These are phyloP conservation scores for Iphiclides podalirius DNA, from an alignment of 2,888 invertebrate species.

Conservation along the genomic window DNA sequence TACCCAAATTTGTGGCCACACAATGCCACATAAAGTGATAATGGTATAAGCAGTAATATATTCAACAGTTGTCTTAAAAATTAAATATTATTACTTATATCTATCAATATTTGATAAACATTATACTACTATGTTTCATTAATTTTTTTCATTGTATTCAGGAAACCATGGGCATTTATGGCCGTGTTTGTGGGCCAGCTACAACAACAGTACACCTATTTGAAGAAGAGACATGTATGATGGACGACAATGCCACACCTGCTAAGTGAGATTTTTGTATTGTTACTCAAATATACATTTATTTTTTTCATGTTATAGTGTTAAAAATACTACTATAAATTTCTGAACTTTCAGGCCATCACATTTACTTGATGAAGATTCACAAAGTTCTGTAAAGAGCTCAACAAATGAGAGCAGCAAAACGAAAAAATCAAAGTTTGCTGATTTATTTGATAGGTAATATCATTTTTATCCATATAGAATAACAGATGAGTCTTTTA, in stretches of 20 bases:
- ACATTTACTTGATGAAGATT: slow-evolving; percentile 85
- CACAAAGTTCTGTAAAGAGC: slow-evolving; percentile 90
- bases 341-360: slow-evolving; percentile 53
- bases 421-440: slow-evolving; percentile 71
- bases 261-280: slow-evolving; percentile 57
- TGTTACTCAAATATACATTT: background rate
- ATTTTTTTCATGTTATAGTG: slow-evolving; percentile 1
- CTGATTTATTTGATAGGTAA: slow-evolving; percentile 73
- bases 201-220: slow-evolving; percentile 81
- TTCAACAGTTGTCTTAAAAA: no score
- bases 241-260: slow-evolving; percentile 82
- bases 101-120: no score
- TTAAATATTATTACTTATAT: no score
- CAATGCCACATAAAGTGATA: no score
- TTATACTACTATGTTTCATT: no score
- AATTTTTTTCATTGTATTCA: slow-evolving; percentile 35
- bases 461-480: background rate
- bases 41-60: no score
- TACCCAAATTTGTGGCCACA: no score
- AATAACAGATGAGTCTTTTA: no score
- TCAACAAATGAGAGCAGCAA: slow-evolving; percentile 84
- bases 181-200: slow-evolving; percentile 70
- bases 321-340: slow-evolving; percentile 1
- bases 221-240: slow-evolving; percentile 88
- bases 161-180: slow-evolving; percentile 75